Evolutionary conservation across 53 echinoderm and acorn worm species (phyloP).

Genomic region (Echinometra lucunter): DNA sequence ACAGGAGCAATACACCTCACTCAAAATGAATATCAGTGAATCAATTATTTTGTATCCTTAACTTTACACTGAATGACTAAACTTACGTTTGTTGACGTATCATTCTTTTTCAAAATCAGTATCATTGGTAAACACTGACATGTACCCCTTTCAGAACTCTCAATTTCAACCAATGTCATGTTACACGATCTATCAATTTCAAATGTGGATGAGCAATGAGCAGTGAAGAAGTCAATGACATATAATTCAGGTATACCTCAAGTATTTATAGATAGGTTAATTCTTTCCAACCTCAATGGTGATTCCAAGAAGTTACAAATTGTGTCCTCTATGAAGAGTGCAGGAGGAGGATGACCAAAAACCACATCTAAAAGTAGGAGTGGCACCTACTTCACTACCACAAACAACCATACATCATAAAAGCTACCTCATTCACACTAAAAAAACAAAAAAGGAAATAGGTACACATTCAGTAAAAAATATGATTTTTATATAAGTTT

Average conservation of each 20-base stretch:
- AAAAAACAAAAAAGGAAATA: background rate
- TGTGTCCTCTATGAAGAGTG: background rate
- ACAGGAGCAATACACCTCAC: background rate
- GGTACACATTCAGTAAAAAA: background rate
- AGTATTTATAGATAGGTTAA: background rate
- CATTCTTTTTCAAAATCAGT: background rate
- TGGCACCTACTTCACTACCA: background rate
- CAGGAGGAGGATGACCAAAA: background rate
- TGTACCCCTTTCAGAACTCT: no score
- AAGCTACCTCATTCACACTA: background rate
- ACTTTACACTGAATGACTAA: background rate
- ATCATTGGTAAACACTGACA: no score
- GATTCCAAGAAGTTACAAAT: background rate
- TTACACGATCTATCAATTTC: no score
- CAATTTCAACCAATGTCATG: no score
- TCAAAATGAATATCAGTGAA: background rate
- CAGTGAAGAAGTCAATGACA: background rate
- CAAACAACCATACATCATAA: background rate
- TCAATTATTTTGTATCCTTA: background rate
- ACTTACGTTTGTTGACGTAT: background rate
- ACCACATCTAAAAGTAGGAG: background rate
- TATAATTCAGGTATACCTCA: background rate
- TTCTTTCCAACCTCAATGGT: background rate
- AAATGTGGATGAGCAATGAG: no score
- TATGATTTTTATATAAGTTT: no score